These are phyloP conservation scores for Prunella strophiata DNA, from an alignment of 2,797 vertebrate species.

Conservation along the genomic window DNA sequence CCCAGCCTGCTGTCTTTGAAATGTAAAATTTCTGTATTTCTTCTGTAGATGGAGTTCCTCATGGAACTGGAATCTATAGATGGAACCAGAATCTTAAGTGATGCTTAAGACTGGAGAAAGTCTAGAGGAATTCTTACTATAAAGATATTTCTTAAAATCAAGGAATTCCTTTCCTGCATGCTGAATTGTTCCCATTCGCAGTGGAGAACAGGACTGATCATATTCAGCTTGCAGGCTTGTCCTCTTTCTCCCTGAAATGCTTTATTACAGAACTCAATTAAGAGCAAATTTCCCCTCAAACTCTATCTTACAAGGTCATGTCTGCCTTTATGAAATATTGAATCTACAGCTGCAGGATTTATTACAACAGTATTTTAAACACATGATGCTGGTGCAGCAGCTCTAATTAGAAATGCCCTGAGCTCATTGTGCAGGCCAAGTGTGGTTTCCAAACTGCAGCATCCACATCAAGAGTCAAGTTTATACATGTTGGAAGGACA, in stretches of 20 bases:
- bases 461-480: background rate
- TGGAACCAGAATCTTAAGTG: background rate
- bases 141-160: background rate
- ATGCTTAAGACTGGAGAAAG: background rate
- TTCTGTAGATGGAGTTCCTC: background rate
- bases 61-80: background rate
- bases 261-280: background rate
- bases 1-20: background rate
- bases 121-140: background rate
- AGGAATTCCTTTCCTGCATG: background rate
- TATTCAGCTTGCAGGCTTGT: background rate
- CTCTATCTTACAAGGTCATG: background rate
- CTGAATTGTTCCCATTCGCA: background rate
- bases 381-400: background rate
- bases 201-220: background rate
- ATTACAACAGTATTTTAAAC: background rate
- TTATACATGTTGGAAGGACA: background rate
- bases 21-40: background rate
- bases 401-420: background rate
- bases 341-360: constrained; percentile 1
- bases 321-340: background rate
- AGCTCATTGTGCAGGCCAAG: background rate
- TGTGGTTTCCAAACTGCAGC: background rate
- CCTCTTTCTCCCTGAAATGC: background rate
- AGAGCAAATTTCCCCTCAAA: background rate